phyloP scores from a whole-genome alignment of 2,113 vertebrate species.

The Prietella phreatophila region DNA sequence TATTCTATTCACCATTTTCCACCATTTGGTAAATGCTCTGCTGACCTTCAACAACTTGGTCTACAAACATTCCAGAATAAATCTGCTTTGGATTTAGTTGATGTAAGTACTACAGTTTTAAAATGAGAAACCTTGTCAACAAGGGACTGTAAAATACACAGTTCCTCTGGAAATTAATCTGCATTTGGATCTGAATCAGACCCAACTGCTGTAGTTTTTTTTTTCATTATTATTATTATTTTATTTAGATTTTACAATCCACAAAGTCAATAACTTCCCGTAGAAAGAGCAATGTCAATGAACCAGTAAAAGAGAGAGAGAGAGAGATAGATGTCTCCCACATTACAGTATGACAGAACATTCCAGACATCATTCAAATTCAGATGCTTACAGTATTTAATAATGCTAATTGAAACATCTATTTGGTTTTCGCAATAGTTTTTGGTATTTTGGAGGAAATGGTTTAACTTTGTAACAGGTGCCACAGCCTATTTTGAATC shows the following conservation, averaged over 20 bases:
- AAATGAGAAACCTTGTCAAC: neutral
- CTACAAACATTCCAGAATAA: neutral
- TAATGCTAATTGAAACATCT: neutral
- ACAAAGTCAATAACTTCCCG: neutral
- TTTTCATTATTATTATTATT: neutral
- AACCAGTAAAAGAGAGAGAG: neutral
- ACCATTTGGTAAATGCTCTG: neutral
- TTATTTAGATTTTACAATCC: neutral
- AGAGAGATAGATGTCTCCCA: neutral
- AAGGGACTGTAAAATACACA: neutral
- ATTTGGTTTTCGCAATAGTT: neutral
- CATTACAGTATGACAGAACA: neutral
- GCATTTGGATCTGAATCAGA: neutral
- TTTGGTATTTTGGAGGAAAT: neutral
- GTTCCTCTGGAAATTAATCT: constrained; percentile 5
- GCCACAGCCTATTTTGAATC: neutral
- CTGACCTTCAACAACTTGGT: neutral
- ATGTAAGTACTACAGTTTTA: neutral
- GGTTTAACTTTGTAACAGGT: neutral
- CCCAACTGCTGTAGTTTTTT: constrained; percentile 7
- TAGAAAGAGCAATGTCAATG: neutral
- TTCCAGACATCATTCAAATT: neutral
- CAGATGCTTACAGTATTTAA: neutral
- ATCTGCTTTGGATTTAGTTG: neutral
- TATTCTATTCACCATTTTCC: neutral